Percentiles rank a stretch among this genome's conserved stretches.
Evolutionary conservation across 2,888 invertebrate species (phyloP).

Genomic region (Incurvaria masculella): DNA sequence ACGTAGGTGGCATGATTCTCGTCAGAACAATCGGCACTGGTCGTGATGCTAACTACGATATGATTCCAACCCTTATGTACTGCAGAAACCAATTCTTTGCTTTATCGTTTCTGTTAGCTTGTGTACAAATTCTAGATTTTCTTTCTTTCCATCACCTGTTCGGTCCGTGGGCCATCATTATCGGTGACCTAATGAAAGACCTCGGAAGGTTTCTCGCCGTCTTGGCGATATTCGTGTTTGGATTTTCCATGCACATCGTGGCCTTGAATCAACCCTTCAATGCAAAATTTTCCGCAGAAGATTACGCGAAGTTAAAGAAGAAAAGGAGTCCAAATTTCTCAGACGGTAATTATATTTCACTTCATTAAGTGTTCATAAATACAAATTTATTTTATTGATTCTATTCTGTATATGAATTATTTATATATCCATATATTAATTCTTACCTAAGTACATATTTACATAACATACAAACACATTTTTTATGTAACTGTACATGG

Average conservation of each 20-base stretch:
- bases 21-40: conserved; percentile 68
- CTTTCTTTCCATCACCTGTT: conserved; percentile 98
- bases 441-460: conserved; percentile 1
- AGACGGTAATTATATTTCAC: conserved; percentile 62
- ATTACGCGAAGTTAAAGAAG: conserved; percentile 41
- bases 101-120: conserved; percentile 90
- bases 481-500: too few relatives aligned
- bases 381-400: not conserved
- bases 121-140: conserved; percentile 97
- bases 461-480: not conserved
- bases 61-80: conserved; percentile 88
- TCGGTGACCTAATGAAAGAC: conserved; percentile 92
- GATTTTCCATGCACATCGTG: conserved; percentile 96
- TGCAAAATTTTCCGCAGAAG: conserved; percentile 62
- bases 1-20: conserved; percentile 76
- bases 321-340: conserved; percentile 60
- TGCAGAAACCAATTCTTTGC: conserved; percentile 97
- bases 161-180: conserved; percentile 99
- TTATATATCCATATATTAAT: not conserved
- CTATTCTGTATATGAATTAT: not conserved
- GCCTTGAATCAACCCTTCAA: conserved; percentile 93
- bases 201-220: conserved; percentile 96
- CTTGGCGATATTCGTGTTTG: conserved; percentile 95
- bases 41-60: too few relatives aligned
- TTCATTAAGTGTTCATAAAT: conserved; percentile 10